Conservation (phyloP, 2,797 vertebrate genomes). For the Acipenser ruthenus region DNA sequence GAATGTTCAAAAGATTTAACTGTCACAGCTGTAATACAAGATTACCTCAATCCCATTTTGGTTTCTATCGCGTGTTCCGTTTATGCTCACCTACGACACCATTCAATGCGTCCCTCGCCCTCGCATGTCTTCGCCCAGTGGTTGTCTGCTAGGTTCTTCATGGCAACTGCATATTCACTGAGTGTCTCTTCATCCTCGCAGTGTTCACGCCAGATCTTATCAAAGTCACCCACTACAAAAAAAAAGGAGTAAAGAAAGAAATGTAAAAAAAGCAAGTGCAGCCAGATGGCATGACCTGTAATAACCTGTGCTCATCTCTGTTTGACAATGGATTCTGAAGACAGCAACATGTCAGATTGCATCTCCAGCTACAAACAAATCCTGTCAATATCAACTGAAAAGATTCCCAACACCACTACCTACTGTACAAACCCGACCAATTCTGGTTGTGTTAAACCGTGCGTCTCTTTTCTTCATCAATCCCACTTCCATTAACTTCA, state of each 20-base stretch:
- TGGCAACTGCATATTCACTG: conserved; percentile 92
- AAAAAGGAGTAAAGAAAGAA: neutral
- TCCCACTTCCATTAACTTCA: no score
- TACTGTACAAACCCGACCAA: no score
- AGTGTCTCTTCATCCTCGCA: conserved; percentile 93
- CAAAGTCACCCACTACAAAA: conserved; percentile 87
- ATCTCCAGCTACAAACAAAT: no score
- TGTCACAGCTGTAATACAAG: neutral
- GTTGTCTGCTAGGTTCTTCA: conserved; percentile 96
- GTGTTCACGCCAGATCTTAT: conserved; percentile 97
- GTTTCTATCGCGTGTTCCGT: neutral
- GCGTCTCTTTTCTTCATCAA: no score
- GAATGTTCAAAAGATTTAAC: neutral
- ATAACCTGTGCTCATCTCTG: no score
- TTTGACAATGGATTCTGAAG: no score
- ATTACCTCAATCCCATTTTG: neutral
- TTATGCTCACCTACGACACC: conserved; percentile 85
- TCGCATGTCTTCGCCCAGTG: conserved; percentile 91
- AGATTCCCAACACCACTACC: no score
- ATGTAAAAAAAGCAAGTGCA: no score
- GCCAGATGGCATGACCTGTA: no score
- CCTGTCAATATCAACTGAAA: no score
- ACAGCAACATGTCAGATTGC: no score
- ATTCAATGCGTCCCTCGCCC: conserved; percentile 93
- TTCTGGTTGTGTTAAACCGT: no score